Percentiles rank a stretch among this genome's conserved stretches.
Evolutionary conservation across 2,888 invertebrate species (phyloP).

Genomic region (Microchrysa polita): DNA sequence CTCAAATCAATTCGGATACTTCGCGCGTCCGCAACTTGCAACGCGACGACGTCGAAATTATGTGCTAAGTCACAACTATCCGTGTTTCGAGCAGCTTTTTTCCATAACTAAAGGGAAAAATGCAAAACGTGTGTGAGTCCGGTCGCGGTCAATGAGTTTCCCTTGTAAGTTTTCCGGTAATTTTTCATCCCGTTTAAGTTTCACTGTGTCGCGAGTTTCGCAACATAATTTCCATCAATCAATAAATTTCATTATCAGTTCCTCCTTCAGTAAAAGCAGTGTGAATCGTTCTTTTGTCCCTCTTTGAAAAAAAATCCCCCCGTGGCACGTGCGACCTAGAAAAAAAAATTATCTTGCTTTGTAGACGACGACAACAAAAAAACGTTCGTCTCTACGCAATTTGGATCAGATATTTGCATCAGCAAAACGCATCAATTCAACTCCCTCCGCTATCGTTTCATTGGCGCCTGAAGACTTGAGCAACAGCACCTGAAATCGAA

Average conservation of each 20-base stretch:
- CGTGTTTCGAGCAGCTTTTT: not conserved
- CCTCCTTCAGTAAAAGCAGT: no score
- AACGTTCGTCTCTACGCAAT: no score
- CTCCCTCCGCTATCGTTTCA: no score
- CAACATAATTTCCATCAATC: no score
- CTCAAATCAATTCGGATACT: not conserved
- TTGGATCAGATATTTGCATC: no score
- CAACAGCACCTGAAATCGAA: no score
- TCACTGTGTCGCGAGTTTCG: no score
- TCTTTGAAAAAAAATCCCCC: no score
- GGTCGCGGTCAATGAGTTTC: conserved; percentile 47
- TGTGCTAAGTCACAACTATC: conserved; percentile 18
- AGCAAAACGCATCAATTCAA: no score
- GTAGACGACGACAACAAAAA: not conserved
- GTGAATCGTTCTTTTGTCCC: not conserved
- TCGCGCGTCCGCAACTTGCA: not conserved
- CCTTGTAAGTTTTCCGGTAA: not conserved
- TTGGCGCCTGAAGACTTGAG: no score
- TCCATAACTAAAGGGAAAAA: not conserved
- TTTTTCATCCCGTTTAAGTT: not conserved
- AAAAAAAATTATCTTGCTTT: not conserved
- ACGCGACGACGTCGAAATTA: conserved; percentile 20
- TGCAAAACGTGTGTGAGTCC: conserved; percentile 48
- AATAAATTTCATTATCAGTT: no score
- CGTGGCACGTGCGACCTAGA: not conserved